A percentile compares a stretch with the other conserved stretches of the same genome.
Evolutionary conservation across 2,113 vertebrate species (phyloP).

Genomic region (Melanocharis versteri): DNA sequence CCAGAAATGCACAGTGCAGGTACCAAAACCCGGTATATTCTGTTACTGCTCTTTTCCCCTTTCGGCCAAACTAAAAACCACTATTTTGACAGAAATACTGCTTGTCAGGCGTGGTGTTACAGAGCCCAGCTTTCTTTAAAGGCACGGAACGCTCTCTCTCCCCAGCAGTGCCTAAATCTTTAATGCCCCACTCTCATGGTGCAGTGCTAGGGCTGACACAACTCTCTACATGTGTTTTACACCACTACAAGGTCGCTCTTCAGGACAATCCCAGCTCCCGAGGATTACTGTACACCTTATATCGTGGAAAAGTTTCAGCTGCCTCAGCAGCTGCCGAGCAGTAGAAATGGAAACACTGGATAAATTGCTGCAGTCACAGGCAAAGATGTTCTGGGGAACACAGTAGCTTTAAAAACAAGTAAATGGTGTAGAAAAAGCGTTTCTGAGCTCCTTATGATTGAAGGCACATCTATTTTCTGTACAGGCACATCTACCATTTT

Average conservation of each 20-base stretch:
- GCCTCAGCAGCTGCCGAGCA: fast-evolving
- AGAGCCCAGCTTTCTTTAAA: neutral
- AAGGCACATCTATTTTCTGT: neutral
- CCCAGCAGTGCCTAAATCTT: fast-evolving
- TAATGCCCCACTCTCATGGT: fast-evolving
- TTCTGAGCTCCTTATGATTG: neutral
- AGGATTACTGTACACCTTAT: fast-evolving
- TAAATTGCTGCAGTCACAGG: neutral
- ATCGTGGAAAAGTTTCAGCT: fast-evolving
- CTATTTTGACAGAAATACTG: neutral
- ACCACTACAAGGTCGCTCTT: fast-evolving
- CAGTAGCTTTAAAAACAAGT: fast-evolving
- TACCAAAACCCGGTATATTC: fast-evolving
- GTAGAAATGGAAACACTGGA: neutral
- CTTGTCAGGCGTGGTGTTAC: neutral
- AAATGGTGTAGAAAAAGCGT: neutral
- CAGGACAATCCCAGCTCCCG: neutral
- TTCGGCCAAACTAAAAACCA: fast-evolving
- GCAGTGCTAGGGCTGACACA: neutral
- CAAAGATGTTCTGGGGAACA: neutral
- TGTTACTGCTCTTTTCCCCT: neutral
- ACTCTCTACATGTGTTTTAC: fast-evolving
- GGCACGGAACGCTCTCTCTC: fast-evolving
- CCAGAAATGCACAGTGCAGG: neutral
- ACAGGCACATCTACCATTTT: neutral